A percentile compares a stretch with the other conserved stretches of the same genome.
Conservation (phyloP, 2,888 invertebrate genomes). For the Subacronicta megacephala region DNA sequence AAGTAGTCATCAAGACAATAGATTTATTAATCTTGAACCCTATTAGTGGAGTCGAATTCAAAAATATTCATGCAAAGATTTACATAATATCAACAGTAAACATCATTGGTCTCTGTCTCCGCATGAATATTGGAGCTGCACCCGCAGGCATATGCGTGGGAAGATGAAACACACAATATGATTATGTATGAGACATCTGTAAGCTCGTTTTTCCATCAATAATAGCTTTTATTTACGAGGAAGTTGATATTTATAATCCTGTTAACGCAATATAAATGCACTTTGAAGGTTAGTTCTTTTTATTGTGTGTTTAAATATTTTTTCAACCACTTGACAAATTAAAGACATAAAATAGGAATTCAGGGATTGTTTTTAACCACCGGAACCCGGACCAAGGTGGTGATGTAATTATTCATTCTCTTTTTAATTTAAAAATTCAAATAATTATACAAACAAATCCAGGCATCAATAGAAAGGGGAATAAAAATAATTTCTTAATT, state of each 20-base stretch:
- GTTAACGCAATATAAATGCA: constrained; percentile 40
- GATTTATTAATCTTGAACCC: constrained; percentile 38
- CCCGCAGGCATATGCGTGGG: constrained; percentile 63
- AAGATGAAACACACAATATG: constrained; percentile 62
- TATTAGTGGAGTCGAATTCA: constrained; percentile 23
- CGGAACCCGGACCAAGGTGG: too few relatives aligned
- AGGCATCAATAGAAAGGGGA: too few relatives aligned
- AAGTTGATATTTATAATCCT: constrained; percentile 46
- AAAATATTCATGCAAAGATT: constrained; percentile 20
- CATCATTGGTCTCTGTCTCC: constrained; percentile 45
- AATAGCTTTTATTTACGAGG: constrained; percentile 61
- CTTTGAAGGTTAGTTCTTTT: constrained; percentile 12
- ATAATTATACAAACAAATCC: too few relatives aligned
- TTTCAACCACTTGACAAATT: constrained; percentile 2
- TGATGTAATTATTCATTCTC: too few relatives aligned
- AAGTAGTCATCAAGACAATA: constrained; percentile 38
- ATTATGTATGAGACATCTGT: constrained; percentile 64
- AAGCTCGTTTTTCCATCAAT: constrained; percentile 56
- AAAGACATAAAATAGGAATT: too few relatives aligned
- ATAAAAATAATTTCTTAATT: not conserved
- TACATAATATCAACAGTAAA: constrained; percentile 37
- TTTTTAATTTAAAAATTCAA: too few relatives aligned
- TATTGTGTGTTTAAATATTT: constrained; percentile 14
- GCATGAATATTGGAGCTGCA: constrained; percentile 17
- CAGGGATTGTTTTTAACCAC: too few relatives aligned